Conservation (phyloP, 2,888 invertebrate species). For the Caradrina kadenii region DNA sequence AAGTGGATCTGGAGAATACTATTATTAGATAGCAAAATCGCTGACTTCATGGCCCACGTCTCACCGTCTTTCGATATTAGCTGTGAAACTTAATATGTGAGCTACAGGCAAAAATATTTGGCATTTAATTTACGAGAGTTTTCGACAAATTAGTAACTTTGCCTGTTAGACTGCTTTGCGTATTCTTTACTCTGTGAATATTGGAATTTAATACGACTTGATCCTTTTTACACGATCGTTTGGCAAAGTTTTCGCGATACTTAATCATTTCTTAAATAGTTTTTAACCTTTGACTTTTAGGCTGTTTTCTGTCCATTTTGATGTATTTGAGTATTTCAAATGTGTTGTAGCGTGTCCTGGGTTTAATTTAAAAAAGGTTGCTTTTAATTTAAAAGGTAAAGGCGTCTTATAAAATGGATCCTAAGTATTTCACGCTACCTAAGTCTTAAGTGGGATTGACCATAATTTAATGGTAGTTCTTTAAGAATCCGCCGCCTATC, state of each 20-base stretch:
- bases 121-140: slow-evolving; percentile 67
- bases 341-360: slow-evolving; percentile 8
- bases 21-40: neutral
- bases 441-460: too few relatives aligned
- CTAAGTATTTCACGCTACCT: too few relatives aligned
- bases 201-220: slow-evolving; percentile 55
- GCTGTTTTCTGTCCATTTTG: slow-evolving; percentile 21
- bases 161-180: slow-evolving; percentile 41
- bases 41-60: slow-evolving; percentile 39
- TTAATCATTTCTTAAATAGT: slow-evolving; percentile 40
- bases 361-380: slow-evolving; percentile 19
- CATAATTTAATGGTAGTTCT: too few relatives aligned
- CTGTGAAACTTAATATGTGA: slow-evolving; percentile 68
- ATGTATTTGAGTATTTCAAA: slow-evolving; percentile 18
- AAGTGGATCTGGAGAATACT: too few relatives aligned
- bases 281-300: slow-evolving; percentile 13
- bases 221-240: slow-evolving; percentile 52
- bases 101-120: slow-evolving; percentile 65
- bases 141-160: slow-evolving; percentile 63
- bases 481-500: too few relatives aligned
- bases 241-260: slow-evolving; percentile 36
- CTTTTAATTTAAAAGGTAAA: neutral
- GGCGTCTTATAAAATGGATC: neutral
- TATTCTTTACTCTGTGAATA: slow-evolving; percentile 42
- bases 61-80: slow-evolving; percentile 61